These are phyloP conservation scores for Neodon shergylaensis DNA, from an alignment of 2,113 vertebrate genomes.

Conservation along the genomic window DNA sequence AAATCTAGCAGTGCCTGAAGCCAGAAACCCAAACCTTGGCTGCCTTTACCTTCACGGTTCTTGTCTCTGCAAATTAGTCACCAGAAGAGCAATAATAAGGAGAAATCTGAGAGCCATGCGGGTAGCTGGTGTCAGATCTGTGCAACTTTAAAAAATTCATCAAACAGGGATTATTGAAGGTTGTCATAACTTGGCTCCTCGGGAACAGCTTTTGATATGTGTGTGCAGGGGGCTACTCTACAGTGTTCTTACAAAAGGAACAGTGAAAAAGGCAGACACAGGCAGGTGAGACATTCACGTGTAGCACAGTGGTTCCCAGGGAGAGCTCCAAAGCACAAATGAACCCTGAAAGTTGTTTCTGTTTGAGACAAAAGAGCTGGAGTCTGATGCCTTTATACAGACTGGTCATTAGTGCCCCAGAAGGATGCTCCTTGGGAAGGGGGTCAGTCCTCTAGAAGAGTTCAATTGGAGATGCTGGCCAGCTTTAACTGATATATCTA, in stretches of 20 bases:
- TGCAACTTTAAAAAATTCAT: background rate
- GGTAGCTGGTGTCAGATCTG: background rate
- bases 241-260: background rate
- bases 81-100: background rate
- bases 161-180: background rate
- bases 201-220: background rate
- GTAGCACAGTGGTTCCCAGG: rapidly evolving
- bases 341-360: background rate
- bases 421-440: background rate
- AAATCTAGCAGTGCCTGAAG: background rate
- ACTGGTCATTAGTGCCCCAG: background rate
- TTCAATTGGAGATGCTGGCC: no score
- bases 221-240: background rate
- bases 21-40: background rate
- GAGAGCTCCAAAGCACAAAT: background rate
- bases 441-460: background rate
- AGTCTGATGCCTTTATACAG: rapidly evolving
- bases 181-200: background rate
- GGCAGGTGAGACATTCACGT: background rate
- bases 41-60: background rate
- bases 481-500: background rate
- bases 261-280: rapidly evolving
- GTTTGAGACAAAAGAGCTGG: background rate
- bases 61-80: background rate
- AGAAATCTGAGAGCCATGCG: background rate